Evolutionary conservation across 2,113 vertebrate genomes (phyloP).

Genomic region (Pachycephala philippinensis): DNA sequence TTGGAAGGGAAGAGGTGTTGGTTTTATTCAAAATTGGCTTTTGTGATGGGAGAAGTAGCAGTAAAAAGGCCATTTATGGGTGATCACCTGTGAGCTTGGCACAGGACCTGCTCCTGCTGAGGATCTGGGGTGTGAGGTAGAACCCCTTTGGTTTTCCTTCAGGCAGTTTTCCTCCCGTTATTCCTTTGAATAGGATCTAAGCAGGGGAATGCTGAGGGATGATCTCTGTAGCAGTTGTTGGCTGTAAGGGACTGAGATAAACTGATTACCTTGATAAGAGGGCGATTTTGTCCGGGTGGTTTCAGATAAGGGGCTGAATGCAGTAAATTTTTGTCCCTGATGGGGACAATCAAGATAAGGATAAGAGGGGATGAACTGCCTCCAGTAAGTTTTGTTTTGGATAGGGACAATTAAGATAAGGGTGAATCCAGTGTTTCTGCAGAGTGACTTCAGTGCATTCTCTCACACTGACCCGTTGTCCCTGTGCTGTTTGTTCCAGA

Average conservation of each 20-base stretch:
- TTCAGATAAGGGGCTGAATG: not conserved
- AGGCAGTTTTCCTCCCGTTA: not conserved
- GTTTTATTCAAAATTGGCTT: not conserved
- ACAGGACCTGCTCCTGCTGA: not conserved
- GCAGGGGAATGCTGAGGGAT: not conserved
- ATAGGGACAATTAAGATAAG: not conserved
- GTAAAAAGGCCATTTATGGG: rapidly evolving
- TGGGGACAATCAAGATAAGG: not conserved
- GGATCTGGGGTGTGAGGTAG: rapidly evolving
- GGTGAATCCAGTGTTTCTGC: not conserved
- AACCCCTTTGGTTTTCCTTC: rapidly evolving
- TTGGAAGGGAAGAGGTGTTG: not conserved
- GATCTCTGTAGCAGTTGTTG: not conserved
- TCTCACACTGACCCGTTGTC: rapidly evolving
- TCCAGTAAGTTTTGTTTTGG: rapidly evolving
- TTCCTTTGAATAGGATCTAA: not conserved
- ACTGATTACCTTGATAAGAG: not conserved
- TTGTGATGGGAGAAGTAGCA: not conserved
- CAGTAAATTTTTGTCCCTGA: not conserved
- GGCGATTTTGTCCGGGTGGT: no score
- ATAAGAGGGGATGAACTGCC: not conserved
- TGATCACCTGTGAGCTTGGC: not conserved
- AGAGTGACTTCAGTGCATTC: not conserved
- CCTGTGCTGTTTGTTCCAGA: not conserved
- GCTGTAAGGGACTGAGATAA: not conserved